phyloP scores from a whole-genome alignment of 2,888 invertebrate genomes.

The Cotesia congregata region DNA sequence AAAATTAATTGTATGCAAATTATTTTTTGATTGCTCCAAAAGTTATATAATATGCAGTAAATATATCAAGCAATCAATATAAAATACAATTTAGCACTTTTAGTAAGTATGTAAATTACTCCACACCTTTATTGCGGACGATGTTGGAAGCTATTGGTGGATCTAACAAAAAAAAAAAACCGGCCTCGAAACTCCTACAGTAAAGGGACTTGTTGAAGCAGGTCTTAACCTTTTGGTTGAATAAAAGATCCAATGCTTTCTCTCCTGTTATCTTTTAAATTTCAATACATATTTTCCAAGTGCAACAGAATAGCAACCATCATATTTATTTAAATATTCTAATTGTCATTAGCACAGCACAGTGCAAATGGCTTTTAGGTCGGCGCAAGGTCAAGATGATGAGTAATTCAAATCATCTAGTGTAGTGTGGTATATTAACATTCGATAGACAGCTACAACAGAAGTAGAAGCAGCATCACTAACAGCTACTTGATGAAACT shows the following conservation, averaged over 20 bases:
- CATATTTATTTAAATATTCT: neutral
- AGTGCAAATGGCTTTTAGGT: neutral
- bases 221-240: conserved; percentile 13
- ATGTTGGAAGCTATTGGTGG: neutral
- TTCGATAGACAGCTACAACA: neutral
- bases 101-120: neutral
- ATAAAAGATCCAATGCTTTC: conserved; percentile 12
- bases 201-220: conserved; percentile 12
- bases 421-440: neutral
- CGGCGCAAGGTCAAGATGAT: conserved; percentile 22
- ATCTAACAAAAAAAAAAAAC: conserved; percentile 18
- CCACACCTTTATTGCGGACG: neutral
- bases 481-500: neutral
- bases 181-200: conserved; percentile 25
- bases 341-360: conserved; percentile 19
- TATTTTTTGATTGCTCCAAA: neutral
- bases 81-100: conserved; percentile 1
- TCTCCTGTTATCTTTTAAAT: conserved; percentile 12
- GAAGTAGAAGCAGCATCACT: neutral
- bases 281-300: neutral
- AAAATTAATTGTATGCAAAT: neutral
- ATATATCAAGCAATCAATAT: neutral
- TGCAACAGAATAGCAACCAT: neutral
- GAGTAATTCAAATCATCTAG: neutral
- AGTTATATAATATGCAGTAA: neutral